A percentile compares a stretch with the other conserved stretches of the same genome.
Evolutionary conservation across 2,888 invertebrate species (phyloP).

Genomic region (Temnothorax unifasciatus): DNA sequence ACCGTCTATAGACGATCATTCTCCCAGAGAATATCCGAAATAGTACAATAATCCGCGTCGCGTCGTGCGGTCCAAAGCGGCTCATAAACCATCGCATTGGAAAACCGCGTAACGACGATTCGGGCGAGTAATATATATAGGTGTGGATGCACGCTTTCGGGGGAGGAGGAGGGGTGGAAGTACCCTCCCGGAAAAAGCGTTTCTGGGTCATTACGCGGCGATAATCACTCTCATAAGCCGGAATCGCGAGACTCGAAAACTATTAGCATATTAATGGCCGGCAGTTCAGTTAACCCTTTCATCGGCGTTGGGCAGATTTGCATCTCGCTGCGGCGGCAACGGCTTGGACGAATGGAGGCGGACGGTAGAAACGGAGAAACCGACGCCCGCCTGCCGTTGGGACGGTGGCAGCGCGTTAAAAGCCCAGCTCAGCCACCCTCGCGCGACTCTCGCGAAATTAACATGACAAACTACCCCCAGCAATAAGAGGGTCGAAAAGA

Average conservation of each 20-base stretch:
- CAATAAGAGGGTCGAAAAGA: constrained; percentile 86
- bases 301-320: constrained; percentile 85
- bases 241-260: constrained; percentile 86
- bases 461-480: constrained; percentile 86
- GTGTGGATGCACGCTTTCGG: constrained; percentile 13
- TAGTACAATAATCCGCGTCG: constrained; percentile 57
- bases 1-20: not conserved
- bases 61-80: constrained; percentile 55
- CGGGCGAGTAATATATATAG: constrained; percentile 53
- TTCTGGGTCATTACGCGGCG: constrained; percentile 86
- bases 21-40: not conserved
- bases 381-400: constrained; percentile 69
- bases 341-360: constrained; percentile 50
- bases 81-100: constrained; percentile 72
- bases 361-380: constrained; percentile 43
- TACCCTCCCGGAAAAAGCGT: constrained; percentile 86
- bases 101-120: constrained; percentile 68
- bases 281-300: constrained; percentile 86
- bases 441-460: constrained; percentile 85
- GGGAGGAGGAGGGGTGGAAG: constrained; percentile 61
- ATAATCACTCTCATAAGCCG: constrained; percentile 85
- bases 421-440: constrained; percentile 83
- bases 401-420: constrained; percentile 86
- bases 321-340: constrained; percentile 77
- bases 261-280: constrained; percentile 87